A percentile compares a stretch with the other conserved stretches of the same genome.
These are phyloP conservation scores for Ceyx cyanopectus DNA, from an alignment of 2,113 vertebrate species.

Conservation along the genomic window DNA sequence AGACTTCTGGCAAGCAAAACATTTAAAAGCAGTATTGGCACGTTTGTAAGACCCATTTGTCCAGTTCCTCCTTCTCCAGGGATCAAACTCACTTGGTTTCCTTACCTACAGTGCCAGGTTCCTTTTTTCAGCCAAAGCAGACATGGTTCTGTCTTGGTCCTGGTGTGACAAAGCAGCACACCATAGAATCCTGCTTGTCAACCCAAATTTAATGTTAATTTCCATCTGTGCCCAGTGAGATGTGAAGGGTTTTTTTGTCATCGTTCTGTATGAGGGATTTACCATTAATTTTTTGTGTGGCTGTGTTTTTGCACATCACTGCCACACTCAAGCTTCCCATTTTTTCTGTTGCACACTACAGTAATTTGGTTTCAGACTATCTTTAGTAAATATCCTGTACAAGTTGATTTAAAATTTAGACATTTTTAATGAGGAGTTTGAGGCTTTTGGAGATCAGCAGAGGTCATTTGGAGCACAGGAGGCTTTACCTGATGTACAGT, in stretches of 20 bases:
- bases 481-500: not conserved
- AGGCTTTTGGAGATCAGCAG: not conserved
- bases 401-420: not conserved
- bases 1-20: not conserved
- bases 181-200: not conserved
- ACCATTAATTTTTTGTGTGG: fast-evolving
- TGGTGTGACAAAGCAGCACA: not conserved
- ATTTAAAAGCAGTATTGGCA: not conserved
- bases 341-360: not conserved
- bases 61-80: not conserved
- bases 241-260: not conserved
- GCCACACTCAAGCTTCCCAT: not conserved
- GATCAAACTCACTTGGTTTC: not conserved
- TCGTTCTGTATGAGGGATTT: not conserved
- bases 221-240: not conserved
- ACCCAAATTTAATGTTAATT: not conserved
- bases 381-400: not conserved
- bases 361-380: not conserved
- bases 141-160: not conserved
- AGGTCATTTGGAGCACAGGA: not conserved
- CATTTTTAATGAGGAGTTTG: not conserved
- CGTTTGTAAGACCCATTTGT: not conserved
- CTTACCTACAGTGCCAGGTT: not conserved
- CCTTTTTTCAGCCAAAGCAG: not conserved
- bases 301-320: not conserved